A percentile compares a stretch with the other conserved stretches of the same genome.
Evolutionary conservation across 2,888 invertebrate genomes (phyloP).

Genomic region (Plebejus melissa): DNA sequence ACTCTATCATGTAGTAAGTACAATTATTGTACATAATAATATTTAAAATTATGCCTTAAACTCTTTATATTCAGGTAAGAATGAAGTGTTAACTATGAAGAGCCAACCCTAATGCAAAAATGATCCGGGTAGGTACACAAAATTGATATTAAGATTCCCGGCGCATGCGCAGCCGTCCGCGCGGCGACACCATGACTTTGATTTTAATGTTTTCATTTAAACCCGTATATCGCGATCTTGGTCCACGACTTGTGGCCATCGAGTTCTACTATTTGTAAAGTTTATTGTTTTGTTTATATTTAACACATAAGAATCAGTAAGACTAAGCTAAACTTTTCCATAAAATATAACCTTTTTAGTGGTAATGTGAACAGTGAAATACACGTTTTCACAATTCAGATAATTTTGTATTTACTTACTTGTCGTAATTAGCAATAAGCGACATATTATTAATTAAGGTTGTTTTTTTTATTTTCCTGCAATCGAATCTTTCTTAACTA

Average conservation of each 20-base stretch:
- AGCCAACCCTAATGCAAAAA: conserved; percentile 42
- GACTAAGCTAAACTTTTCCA: neutral
- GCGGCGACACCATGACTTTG: conserved; percentile 41
- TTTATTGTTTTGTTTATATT: neutral
- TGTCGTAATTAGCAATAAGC: no score
- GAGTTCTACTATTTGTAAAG: neutral
- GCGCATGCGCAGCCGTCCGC: conserved; percentile 43
- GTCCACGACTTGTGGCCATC: conserved; percentile 21
- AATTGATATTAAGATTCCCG: conserved; percentile 49
- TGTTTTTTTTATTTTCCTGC: no score
- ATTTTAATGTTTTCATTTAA: conserved; percentile 43
- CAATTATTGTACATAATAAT: no score
- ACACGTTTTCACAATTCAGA: no score
- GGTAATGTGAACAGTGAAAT: no score
- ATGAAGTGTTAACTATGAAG: neutral
- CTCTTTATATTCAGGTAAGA: neutral
- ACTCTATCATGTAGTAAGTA: no score
- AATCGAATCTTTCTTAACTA: no score
- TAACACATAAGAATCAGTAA: neutral
- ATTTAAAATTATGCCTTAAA: neutral
- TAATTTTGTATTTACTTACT: no score
- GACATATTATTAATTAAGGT: no score
- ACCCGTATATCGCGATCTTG: conserved; percentile 33
- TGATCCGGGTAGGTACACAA: conserved; percentile 40
- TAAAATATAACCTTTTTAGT: no score